Base-by-base conservation (phyloP, 2,113 vertebrate genomes). In the Carassius carassius region DNA sequence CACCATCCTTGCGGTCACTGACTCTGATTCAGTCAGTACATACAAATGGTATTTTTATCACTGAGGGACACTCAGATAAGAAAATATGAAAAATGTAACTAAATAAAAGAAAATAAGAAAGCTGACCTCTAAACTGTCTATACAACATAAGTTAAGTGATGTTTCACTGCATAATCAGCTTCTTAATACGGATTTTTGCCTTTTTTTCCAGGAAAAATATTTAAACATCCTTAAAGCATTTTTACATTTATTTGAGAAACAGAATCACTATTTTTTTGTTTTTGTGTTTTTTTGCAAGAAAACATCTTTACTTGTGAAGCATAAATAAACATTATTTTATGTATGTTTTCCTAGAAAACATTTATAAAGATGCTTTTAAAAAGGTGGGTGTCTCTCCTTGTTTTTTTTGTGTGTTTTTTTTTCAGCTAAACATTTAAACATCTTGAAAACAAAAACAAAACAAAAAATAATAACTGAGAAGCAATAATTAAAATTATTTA, bases 31-130 rank as follows among this genome's bases (percentile, higher is more conserved):
- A 74, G 41, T 41, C 70, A 16, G 44, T 41, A 49, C 70, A 73
- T 73, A 44, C 67, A 70, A 37, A 70, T 70, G 67, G n/a, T 73
- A 47, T 44, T 73, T 73, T 73, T 47, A 23, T 14, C 37, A 47
- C 70, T 23, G 3, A 21, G 17, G 32, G 65, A 35, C 65, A 37
- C 32, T 35, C 69, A n/a, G n/a, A n/a, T n/a, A n/a, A n/a, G n/a
- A n/a, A n/a, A n/a, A n/a, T n/a, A n/a, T n/a, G n/a, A n/a, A 25
- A 13, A 5, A 25, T 23, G 0, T 1, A 37, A 10, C 35, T 32
- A 69, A 67, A 63, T 63, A 25, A 25, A 11, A 25, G 10, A 4
- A 11, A 63, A 62, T 13, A 25, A 25, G 60, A 25, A 65, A 4
- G 29, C 13, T 29, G 62, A 65, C 62, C 62, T 29, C 62, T 6